phyloP scores from a whole-genome alignment of 2,888 invertebrate genomes.

The Leptarthrus brevirostris region DNA sequence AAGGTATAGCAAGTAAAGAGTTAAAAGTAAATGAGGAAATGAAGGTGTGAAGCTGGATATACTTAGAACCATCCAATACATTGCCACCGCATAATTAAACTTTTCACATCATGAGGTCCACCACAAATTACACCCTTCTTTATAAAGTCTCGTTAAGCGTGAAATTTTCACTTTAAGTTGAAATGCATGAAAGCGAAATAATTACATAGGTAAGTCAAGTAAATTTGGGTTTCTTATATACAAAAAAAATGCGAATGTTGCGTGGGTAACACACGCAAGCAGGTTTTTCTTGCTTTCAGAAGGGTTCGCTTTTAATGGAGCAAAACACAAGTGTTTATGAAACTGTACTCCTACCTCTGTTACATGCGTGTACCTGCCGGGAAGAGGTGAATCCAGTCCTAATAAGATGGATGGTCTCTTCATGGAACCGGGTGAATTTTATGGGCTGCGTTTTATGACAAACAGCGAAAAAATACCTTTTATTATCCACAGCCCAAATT shows the following conservation, averaged over 20 bases:
- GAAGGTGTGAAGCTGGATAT: too few species aligned
- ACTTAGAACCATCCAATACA: too few species aligned
- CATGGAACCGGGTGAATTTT: slow-evolving; percentile 23
- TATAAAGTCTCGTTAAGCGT: slow-evolving; percentile 4
- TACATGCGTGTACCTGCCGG: neutral
- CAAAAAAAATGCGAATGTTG: neutral
- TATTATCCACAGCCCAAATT: slow-evolving; percentile 18
- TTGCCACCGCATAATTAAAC: too few species aligned
- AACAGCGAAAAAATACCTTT: slow-evolving; percentile 31
- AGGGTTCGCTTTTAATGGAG: neutral
- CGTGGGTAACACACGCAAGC: neutral
- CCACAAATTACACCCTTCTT: neutral
- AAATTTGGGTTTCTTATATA: neutral
- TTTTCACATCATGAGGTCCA: too few species aligned
- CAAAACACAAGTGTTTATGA: slow-evolving; percentile 27
- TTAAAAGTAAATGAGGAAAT: too few species aligned
- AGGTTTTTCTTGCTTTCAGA: neutral
- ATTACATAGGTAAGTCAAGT: neutral
- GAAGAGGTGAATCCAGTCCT: slow-evolving; percentile 29
- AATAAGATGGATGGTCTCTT: slow-evolving; percentile 24
- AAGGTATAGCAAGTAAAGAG: too few species aligned
- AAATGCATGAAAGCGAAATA: slow-evolving; percentile 5
- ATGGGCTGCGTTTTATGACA: slow-evolving; percentile 38
- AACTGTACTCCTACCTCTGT: neutral
- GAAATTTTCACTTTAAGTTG: neutral